Base-by-base conservation (phyloP, 2,888 invertebrate genomes). In the Carterocephalus palaemon region DNA sequence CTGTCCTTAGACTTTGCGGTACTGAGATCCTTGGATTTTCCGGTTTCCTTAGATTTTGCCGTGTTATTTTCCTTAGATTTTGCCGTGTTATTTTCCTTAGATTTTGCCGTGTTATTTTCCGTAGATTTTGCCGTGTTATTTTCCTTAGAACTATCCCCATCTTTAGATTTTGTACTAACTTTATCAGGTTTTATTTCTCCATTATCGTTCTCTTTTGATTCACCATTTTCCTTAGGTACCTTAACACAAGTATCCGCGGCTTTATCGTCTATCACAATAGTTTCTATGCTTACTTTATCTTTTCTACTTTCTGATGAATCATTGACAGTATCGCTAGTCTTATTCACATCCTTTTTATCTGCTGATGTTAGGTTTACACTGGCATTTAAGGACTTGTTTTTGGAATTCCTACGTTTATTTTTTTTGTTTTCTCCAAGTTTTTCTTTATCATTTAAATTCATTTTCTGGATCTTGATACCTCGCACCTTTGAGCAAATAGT, bases 321-420 rank as follows among this genome's bases (percentile, higher is more conserved):
- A 36, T 5, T 20, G 4, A 15, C 10, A 13, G 6, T 9, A 42
- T 6, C n/a, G 17, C 7, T 29, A 13, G 55, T 58, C 4, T 34
- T 32, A 17, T 5, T 17, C 29, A 55, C 61, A 34, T 56, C 53
- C n/a, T 31, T 34, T 41, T 56, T 59, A 19, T 64, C 64, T 2
- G 62, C 60, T 6, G 22, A 4, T 6, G 8, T 29, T 41, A 51
- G 41, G 5, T 38, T 34, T 10, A 24, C 49, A 49, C 60, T 59
- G n/a, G 58, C 59, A 48, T 58, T 70, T 0, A 66, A 39, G 1
- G 71, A 69, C 49, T 67, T 72, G 46, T 70, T 73, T 53, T 62
- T 75, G 1, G 75, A 75, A 37, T 56, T 70, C 42, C 71, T 67
- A 4, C 67, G 59, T 51, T 60, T 76, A 8, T 59, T 51, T 10